Evolutionary conservation across 2,113 vertebrate genomes (phyloP).

Genomic region (Phyllopteryx taeniolatus): DNA sequence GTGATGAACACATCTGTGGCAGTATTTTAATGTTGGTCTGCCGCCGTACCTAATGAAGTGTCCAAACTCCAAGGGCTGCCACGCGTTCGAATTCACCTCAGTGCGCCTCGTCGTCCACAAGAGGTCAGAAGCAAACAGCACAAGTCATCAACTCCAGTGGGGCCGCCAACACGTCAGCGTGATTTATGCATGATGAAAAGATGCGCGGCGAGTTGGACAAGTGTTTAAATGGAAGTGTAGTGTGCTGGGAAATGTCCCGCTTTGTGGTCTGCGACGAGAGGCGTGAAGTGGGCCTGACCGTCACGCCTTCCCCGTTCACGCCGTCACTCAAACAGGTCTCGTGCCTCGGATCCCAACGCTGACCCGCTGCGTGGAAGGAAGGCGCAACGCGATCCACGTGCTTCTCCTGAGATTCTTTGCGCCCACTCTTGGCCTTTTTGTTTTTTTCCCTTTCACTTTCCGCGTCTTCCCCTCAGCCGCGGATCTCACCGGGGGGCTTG

Average conservation of each 20-base stretch:
- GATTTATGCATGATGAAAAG: background rate
- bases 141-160: conserved; percentile 7
- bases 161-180: background rate
- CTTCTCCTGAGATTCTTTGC: background rate
- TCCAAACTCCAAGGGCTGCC: background rate
- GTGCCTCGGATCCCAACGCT: conserved; percentile 28
- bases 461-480: background rate
- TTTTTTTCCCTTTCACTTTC: background rate
- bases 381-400: background rate
- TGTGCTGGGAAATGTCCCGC: background rate
- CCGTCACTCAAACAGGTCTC: conserved; percentile 22
- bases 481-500: conserved; percentile 10
- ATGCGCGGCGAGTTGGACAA: background rate
- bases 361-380: background rate
- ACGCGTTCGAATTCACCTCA: conserved; percentile 52
- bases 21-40: too few species aligned
- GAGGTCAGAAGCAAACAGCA: conserved; percentile 71
- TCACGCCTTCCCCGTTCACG: conserved; percentile 49
- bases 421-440: background rate
- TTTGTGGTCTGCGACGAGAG: background rate
- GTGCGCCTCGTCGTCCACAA: conserved; percentile 66
- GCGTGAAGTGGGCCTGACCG: conserved; percentile 22
- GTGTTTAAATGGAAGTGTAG: background rate
- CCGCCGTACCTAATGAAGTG: background rate
- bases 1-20: too few species aligned